phyloP scores from a whole-genome alignment of 2,113 vertebrate species.

The Cyphomyrus plagiostoma region DNA sequence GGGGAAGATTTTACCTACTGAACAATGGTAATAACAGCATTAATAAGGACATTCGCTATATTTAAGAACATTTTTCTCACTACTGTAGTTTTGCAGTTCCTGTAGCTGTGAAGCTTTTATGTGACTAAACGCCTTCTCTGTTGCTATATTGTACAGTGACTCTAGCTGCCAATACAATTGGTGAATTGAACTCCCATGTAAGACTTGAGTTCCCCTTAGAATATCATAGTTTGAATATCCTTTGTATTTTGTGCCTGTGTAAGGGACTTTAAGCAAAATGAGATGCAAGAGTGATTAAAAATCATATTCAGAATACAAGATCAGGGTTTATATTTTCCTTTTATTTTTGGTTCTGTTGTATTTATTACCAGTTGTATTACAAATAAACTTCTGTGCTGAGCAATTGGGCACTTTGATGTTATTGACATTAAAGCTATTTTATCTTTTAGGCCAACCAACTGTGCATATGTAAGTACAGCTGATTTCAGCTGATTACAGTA shows the following conservation, averaged over 20 bases:
- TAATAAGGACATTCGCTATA: background rate
- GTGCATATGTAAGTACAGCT: background rate
- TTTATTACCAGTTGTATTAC: constrained; percentile 3
- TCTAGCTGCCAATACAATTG: background rate
- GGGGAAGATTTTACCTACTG: background rate
- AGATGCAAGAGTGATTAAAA: background rate
- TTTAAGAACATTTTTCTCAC: background rate
- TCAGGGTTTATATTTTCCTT: background rate
- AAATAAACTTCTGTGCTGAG: background rate
- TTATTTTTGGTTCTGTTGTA: constrained; percentile 1
- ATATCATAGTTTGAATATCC: background rate
- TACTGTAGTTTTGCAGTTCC: background rate
- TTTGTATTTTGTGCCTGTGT: background rate
- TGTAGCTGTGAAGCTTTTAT: background rate
- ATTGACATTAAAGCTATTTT: background rate
- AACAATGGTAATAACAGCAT: background rate
- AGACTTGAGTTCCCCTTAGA: background rate
- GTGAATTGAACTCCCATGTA: background rate
- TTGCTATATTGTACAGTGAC: background rate
- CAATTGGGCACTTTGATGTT: background rate
- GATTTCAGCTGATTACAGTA: background rate
- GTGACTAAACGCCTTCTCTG: background rate
- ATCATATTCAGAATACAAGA: background rate
- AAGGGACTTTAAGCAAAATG: background rate
- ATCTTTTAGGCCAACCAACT: background rate